Conservation (phyloP, 2,888 invertebrate species). For the Lucinisca nassula region DNA sequence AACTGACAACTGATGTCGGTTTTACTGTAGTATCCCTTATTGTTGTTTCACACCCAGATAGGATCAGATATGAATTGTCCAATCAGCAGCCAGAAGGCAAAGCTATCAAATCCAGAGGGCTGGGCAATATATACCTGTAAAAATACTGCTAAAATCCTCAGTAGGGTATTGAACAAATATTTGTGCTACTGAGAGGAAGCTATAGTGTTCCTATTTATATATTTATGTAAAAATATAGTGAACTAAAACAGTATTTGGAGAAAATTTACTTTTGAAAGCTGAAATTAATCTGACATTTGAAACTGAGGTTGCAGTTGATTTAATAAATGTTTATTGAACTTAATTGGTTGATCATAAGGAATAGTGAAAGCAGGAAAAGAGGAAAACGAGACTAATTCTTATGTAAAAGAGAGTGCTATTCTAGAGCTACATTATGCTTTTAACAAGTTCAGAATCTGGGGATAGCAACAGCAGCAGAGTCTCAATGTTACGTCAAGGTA, state of each 20-base stretch:
- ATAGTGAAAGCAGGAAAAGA: neutral
- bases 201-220: neutral
- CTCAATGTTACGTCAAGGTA: conserved; percentile 70
- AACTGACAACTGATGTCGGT: too few species aligned
- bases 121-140: neutral
- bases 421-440: conserved; percentile 55
- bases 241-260: too few species aligned
- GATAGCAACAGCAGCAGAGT: conserved; percentile 53
- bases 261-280: too few species aligned
- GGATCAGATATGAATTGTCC: conserved; percentile 10
- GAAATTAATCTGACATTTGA: too few species aligned
- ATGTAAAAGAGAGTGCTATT: neutral
- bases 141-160: neutral
- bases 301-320: too few species aligned
- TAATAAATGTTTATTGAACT: neutral
- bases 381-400: too few species aligned
- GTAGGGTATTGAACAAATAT: neutral
- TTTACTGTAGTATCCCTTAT: neutral
- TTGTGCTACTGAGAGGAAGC: neutral
- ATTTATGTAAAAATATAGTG: too few species aligned
- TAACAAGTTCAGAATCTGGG: conserved; percentile 66
- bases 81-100: neutral
- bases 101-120: neutral
- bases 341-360: neutral
- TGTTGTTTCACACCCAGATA: neutral